Conservation (phyloP, 2,113 vertebrate genomes). For the Acinonyx jubatus region DNA sequence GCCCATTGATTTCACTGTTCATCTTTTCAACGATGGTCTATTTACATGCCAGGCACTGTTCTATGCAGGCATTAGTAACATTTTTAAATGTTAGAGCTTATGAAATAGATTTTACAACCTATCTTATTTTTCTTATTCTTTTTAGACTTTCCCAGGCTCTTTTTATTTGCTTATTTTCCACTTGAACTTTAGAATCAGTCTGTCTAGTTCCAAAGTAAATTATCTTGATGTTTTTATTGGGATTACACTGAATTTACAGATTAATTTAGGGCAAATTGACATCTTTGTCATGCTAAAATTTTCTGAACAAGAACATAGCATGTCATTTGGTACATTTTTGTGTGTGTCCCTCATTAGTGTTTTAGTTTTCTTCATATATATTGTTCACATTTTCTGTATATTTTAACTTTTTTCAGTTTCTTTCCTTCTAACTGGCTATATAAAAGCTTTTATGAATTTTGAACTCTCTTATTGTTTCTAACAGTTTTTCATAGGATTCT, state of each 20-base stretch:
- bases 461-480: neutral
- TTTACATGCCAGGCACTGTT: too few species aligned
- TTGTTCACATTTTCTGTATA: neutral
- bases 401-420: neutral
- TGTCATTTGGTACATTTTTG: neutral
- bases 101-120: neutral
- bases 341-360: neutral
- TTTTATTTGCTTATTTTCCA: neutral
- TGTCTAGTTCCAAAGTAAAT: slow-evolving; percentile 11
- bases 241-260: neutral
- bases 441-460: neutral
- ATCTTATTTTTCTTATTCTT: slow-evolving; percentile 7
- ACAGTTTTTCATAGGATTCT: neutral
- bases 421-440: neutral
- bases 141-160: neutral
- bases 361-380: neutral
- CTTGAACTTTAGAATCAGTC: slow-evolving; percentile 10
- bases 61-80: too few species aligned
- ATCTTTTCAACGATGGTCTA: too few species aligned
- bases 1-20: too few species aligned
- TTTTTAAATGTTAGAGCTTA: neutral
- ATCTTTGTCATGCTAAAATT: neutral
- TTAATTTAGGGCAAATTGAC: neutral
- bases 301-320: neutral
- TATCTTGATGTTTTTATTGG: slow-evolving; percentile 12